Evolutionary conservation across 2,888 invertebrate genomes (phyloP).

Genomic region (Campopleginae sp.): DNA sequence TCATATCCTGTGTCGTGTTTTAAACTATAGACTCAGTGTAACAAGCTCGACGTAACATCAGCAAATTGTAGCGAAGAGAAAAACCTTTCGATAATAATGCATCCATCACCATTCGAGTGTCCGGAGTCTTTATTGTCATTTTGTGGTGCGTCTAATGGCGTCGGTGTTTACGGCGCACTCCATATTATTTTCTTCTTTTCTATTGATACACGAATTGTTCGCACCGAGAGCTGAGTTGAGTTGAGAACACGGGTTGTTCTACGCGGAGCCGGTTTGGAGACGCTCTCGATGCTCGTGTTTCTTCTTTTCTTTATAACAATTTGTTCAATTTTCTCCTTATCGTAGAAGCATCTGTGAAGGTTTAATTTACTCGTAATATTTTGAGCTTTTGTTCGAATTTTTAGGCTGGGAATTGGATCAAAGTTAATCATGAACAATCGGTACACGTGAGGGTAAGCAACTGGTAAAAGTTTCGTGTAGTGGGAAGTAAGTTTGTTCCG

Average conservation of each 20-base stretch:
- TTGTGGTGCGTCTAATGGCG: constrained; percentile 48
- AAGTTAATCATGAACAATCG: not conserved
- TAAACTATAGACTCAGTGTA: not conserved
- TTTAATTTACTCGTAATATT: not conserved
- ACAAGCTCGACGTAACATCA: constrained; percentile 8
- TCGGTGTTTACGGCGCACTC: constrained; percentile 46
- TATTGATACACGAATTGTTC: constrained; percentile 52
- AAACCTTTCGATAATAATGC: constrained; percentile 62
- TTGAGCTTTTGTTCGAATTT: not conserved
- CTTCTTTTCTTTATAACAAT: not conserved
- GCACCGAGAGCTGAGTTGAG: constrained; percentile 21
- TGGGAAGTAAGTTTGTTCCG: constrained; percentile 44
- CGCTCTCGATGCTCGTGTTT: not conserved
- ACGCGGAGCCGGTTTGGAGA: not conserved
- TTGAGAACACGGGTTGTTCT: not conserved
- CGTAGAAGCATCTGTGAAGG: not conserved
- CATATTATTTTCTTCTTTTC: constrained; percentile 37
- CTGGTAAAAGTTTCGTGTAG: constrained; percentile 8
- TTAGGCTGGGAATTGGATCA: not conserved
- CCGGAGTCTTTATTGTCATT: constrained; percentile 33
- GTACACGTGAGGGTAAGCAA: not conserved
- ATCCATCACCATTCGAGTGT: constrained; percentile 61
- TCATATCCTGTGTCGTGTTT: constrained; percentile 27
- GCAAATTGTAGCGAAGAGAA: constrained; percentile 33
- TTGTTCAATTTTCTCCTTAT: not conserved